These are phyloP conservation scores for Lottia scabra DNA, from an alignment of 2,888 invertebrate genomes.

Conservation along the genomic window DNA sequence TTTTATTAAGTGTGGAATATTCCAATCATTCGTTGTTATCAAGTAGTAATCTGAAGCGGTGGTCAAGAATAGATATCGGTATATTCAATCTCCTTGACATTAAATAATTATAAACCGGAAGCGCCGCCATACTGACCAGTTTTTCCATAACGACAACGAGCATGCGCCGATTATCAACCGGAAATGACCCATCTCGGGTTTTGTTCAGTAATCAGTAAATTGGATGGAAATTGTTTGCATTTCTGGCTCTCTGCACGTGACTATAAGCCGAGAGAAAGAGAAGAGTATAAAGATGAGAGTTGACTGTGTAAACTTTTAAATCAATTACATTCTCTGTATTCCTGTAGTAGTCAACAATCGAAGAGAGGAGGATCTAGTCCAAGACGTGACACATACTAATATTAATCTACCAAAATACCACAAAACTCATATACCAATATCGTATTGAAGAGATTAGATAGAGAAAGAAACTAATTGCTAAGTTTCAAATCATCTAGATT, in stretches of 20 bases:
- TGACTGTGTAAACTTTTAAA: neutral
- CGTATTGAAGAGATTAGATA: too few relatives aligned
- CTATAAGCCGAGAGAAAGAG: neutral
- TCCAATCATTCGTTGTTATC: too few relatives aligned
- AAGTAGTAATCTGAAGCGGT: too few relatives aligned
- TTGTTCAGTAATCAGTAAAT: slow-evolving; percentile 6
- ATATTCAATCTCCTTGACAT: too few relatives aligned
- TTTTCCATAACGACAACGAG: neutral
- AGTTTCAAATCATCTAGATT: too few relatives aligned
- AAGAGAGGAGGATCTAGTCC: neutral
- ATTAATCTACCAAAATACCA: too few relatives aligned
- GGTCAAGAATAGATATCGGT: too few relatives aligned
- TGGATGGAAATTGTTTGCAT: slow-evolving; percentile 3
- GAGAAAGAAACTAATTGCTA: too few relatives aligned
- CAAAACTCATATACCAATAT: too few relatives aligned
- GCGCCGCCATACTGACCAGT: neutral
- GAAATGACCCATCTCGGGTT: neutral
- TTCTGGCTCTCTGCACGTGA: neutral
- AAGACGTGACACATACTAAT: neutral
- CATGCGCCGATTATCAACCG: slow-evolving; percentile 2
- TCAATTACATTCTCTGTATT: neutral
- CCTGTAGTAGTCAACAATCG: neutral
- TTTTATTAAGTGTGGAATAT: too few relatives aligned
- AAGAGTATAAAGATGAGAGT: neutral
- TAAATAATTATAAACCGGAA: neutral